Percentiles rank a stretch among this genome's conserved stretches.
Conservation (phyloP, 2,888 invertebrate genomes). For the Diaperis boleti region DNA sequence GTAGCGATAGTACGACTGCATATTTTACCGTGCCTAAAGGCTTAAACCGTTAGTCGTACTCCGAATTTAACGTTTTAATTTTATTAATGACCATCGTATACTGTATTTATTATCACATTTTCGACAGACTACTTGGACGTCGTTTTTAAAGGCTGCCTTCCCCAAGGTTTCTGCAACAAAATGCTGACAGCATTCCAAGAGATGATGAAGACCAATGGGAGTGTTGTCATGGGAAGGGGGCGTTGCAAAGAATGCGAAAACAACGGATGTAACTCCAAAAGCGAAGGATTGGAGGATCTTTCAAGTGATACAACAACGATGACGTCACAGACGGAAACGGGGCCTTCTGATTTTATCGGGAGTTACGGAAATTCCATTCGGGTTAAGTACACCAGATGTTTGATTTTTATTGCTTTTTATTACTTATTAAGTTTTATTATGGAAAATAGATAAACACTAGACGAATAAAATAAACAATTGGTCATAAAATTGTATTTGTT, state of each 20-base stretch:
- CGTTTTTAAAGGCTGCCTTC: conserved; percentile 11
- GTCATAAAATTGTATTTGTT: neutral
- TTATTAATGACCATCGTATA: too few relatives aligned
- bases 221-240: neutral
- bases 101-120: neutral
- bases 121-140: conserved; percentile 5
- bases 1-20: too few relatives aligned
- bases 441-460: neutral
- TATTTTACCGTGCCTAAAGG: too few relatives aligned
- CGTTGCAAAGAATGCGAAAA: conserved; percentile 8
- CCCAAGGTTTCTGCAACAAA: neutral
- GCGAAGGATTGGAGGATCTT: neutral
- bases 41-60: too few relatives aligned
- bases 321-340: neutral
- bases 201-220: conserved; percentile 1
- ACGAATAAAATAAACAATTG: conserved; percentile 1
- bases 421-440: neutral
- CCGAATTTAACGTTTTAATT: too few relatives aligned
- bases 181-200: neutral
- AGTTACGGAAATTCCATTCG: neutral
- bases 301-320: neutral
- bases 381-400: neutral
- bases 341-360: neutral
- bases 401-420: neutral
- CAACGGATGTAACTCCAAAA: conserved; percentile 7